phyloP scores from a whole-genome alignment of 1,140 invertebrate genomes.

The Drosophila virilis region DNA sequence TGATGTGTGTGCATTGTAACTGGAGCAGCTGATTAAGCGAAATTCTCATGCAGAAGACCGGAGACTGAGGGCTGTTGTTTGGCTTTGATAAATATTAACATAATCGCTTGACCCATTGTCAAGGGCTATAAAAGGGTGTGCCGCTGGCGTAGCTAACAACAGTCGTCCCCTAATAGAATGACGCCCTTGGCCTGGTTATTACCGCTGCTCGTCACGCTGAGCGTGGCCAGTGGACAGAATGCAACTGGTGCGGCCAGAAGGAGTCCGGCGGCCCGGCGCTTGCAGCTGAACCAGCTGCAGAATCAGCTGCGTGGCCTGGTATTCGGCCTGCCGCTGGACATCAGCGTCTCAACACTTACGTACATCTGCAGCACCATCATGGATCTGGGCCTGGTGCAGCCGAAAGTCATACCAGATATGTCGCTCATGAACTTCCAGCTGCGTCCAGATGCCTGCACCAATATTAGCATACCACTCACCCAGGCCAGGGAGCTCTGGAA shows the following conservation, averaged over 20 bases:
- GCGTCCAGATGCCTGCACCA: conserved; percentile 52
- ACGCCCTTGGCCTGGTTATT: not conserved
- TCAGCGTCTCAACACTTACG: conserved; percentile 27
- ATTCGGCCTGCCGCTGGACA: conserved; percentile 33
- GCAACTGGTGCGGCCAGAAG: not conserved
- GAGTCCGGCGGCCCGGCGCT: not conserved
- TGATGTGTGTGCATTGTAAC: conserved; percentile 2
- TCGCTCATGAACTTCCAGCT: conserved; percentile 72
- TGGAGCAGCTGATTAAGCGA: conserved; percentile 37
- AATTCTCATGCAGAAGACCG: conserved; percentile 9
- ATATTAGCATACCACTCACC: conserved; percentile 44
- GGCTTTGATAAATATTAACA: not conserved
- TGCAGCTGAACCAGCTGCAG: conserved; percentile 28
- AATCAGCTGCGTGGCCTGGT: conserved; percentile 18
- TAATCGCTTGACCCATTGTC: not conserved
- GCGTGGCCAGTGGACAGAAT: conserved; percentile 4
- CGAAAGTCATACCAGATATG: conserved; percentile 67
- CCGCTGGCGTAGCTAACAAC: not conserved
- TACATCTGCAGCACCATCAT: conserved; percentile 39
- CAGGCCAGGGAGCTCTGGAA: conserved; percentile 66
- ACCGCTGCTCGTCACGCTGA: not conserved
- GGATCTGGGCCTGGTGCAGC: conserved; percentile 35
- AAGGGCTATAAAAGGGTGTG: conserved; percentile 21
- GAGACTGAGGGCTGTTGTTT: not conserved
- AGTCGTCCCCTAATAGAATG: conserved; percentile 32